Conservation (phyloP, 2,888 invertebrate genomes). For the Tanytarsus gracilentus region DNA sequence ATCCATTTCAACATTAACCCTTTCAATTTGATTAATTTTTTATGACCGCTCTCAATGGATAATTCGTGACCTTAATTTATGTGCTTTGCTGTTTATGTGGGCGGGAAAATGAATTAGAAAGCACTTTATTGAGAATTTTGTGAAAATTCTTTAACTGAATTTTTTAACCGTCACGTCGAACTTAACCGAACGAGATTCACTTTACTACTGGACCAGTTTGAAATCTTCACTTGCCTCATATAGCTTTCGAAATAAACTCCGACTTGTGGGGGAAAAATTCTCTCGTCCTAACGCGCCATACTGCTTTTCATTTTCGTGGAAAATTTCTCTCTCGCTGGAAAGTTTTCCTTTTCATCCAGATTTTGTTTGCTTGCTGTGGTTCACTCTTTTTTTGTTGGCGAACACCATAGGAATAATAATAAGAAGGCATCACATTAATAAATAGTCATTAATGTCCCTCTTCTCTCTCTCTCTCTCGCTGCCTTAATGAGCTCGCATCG, state of each 20-base stretch:
- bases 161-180: not conserved
- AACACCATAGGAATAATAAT: not conserved
- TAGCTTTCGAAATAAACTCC: slow-evolving; percentile 14
- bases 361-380: too few species aligned
- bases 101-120: too few species aligned
- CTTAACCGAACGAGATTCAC: not conserved
- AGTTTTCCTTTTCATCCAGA: not conserved
- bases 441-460: slow-evolving; percentile 2
- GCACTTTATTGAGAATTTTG: too few species aligned
- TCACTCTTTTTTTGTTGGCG: not conserved
- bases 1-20: too few species aligned
- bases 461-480: not conserved
- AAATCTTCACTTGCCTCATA: slow-evolving; percentile 4
- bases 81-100: too few species aligned
- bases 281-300: not conserved
- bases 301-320: slow-evolving; percentile 13
- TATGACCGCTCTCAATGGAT: too few species aligned
- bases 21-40: too few species aligned
- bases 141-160: not conserved
- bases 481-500: not conserved
- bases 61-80: too few species aligned
- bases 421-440: slow-evolving; percentile 10
- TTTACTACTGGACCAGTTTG: slow-evolving; percentile 3
- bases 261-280: not conserved
- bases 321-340: not conserved